Base-by-base conservation (phyloP, 2,888 invertebrate species). In the Drosophila yooni region DNA sequence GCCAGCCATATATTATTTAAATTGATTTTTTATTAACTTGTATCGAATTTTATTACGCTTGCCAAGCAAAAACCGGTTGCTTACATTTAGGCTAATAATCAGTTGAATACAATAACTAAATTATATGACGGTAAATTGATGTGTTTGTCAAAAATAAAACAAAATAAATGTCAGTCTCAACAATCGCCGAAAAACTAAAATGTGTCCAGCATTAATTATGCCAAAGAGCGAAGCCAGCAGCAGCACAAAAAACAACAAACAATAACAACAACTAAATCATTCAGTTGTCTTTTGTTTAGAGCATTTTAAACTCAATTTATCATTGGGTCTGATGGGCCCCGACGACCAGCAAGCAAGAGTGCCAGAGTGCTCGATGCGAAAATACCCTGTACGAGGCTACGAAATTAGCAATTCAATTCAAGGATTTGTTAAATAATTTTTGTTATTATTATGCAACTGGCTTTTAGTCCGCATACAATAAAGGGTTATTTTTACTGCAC, bases 291-390 rank as follows among this genome's bases (percentile, higher is more conserved):
- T 64, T 73, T 48, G 56, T 57, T 36, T 62, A 70, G 58, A 75
- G 70, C 86, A 82, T 88, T 85, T 85, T 85, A 85, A 85, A 88
- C 70, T 51, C 67, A 48, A 85, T 88, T 85, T 83, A 88, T 85
- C 86, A 85, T 86, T 57, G 54, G 34, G 13, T 36, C 62, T 69
- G 86, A 88, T 86, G 86, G 81, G 74, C 71, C 60, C 43, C 66
- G 29, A 36, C 40, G 57, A 43, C 29, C 29, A 48, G 51, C 21
- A 29, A 56, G 2, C n/a, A 8, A 10, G 38, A 2, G 7, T 21
- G 18, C 1, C 3, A 11, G 8, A 11, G 15, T 36, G 25, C 4
- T 10, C 43, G 25, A n/a, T 25, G 6, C 6, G 5, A 31, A 40
- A 43, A 60, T 62, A 46, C 50, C 62, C 40, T 54, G 18, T 8